These are phyloP conservation scores for Turnix velox DNA, from an alignment of 2,113 vertebrate species.

Conservation along the genomic window DNA sequence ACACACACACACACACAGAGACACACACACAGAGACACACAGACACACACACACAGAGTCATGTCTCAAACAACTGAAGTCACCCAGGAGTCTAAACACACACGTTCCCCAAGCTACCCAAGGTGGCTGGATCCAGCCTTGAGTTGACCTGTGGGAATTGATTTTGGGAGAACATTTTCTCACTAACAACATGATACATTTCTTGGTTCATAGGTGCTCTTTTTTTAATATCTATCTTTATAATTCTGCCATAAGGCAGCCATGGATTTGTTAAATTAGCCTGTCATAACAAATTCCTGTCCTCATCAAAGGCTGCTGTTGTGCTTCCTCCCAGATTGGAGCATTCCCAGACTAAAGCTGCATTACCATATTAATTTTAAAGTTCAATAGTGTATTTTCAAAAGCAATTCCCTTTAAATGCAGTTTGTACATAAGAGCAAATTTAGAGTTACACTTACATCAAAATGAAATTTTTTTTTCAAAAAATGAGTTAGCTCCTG, in stretches of 20 bases:
- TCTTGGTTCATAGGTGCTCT: neutral
- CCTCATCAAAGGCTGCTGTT: constrained; percentile 59
- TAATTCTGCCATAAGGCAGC: constrained; percentile 50
- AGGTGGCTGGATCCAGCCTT: neutral
- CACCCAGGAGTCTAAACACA: constrained; percentile 1
- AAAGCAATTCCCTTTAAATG: constrained; percentile 59
- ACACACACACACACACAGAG: neutral
- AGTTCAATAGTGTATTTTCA: constrained; percentile 44
- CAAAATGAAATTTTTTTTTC: constrained; percentile 40
- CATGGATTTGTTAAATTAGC: constrained; percentile 58
- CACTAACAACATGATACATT: neutral
- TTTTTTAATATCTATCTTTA: constrained; percentile 38
- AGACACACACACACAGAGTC: neutral
- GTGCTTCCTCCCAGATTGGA: constrained; percentile 39
- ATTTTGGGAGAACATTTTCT: neutral
- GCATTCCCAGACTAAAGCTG: constrained; percentile 18
- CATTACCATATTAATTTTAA: constrained; percentile 49
- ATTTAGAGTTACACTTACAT: constrained; percentile 21
- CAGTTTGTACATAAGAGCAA: constrained; percentile 39
- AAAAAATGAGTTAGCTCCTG: constrained; percentile 13
- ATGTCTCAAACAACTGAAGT: neutral
- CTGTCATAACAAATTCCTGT: constrained; percentile 70
- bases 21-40: neutral
- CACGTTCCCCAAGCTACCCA: neutral
- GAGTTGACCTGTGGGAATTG: constrained; percentile 9